Evolutionary conservation across 2,888 invertebrate species (phyloP), one percentile per base, ranked within the genome.

Genomic region (Hedychridium roseum): DNA sequence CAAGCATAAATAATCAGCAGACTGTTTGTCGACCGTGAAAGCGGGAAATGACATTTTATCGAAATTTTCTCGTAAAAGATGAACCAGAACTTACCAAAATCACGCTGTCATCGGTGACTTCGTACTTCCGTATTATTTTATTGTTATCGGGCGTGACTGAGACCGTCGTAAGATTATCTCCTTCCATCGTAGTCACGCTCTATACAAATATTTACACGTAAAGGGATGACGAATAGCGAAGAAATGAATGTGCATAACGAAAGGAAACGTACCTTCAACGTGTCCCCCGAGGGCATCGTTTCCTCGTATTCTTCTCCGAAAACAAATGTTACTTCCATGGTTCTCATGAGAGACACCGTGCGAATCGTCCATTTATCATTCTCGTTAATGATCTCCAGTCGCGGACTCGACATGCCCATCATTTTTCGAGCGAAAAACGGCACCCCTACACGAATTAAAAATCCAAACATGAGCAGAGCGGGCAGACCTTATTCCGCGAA

Each of bases 371-470:
- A 87, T 35, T 75, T 76, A 2, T 84, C 84, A 40, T 80, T 82
- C 31, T 85, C 82, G 32, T 75, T 63, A 12, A 73, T 70, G 17
- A 88, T 84, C 74, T 86, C 85, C 80, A 88, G 79, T 2, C 81
- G 68, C 3, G 88, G 88, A 47, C 83, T 85, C 28, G 86, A 82
- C 68, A 83, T 76, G 14, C 79, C 66, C 84, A 88, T 86, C 84
- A 88, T 85, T 80, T 86, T 86, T 50, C 88, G 80, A 0, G 84
- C 83, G 69, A 88, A 79, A 57, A 81, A 88, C 28, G 87, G 87
- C 1, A 88, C 85, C 57, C 87, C 88, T 87, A 50, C 62, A 72
- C 42, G 20, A 35, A 34, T 28, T 3, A 17, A 18, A 21, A 9
- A 27, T 11, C 1, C 11, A 23, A 23, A 23, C 9, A n/a, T n/a